Evolutionary conservation across 2,113 vertebrate species (phyloP).

Genomic region (Felis chaus): DNA sequence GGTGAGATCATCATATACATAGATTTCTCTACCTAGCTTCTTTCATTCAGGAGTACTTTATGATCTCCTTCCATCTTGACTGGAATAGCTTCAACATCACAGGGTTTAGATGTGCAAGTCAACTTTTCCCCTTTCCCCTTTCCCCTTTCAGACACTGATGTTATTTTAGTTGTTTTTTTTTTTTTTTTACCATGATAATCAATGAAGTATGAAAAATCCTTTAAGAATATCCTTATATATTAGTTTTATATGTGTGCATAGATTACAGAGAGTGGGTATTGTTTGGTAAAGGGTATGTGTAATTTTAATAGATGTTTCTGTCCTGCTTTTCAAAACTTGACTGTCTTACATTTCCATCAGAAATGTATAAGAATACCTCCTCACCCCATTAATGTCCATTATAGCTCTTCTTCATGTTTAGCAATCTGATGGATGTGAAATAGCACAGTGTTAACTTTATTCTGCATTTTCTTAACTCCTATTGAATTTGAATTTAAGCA

Average conservation of each 20-base stretch:
- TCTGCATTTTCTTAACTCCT: neutral
- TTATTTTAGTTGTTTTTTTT: neutral
- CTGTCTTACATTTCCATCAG: neutral
- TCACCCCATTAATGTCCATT: neutral
- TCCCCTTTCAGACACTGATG: neutral
- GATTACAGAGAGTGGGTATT: neutral
- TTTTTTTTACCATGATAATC: neutral
- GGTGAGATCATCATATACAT: neutral
- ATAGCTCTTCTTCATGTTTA: neutral
- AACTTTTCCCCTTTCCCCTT: neutral
- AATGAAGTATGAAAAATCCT: neutral
- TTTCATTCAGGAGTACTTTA: neutral
- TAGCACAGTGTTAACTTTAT: neutral
- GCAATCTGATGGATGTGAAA: neutral
- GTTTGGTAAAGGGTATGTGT: neutral
- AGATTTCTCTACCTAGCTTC: neutral
- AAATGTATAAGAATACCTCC: neutral
- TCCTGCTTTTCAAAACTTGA: neutral
- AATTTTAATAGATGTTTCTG: slow-evolving; percentile 1
- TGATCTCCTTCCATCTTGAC: neutral
- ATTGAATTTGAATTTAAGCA: neutral
- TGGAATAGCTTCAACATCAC: neutral
- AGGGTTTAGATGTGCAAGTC: neutral
- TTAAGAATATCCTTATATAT: neutral
- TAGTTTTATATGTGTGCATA: neutral